Conservation (phyloP, 2,888 invertebrate species). For the Macrosiphum euphorbiae region DNA sequence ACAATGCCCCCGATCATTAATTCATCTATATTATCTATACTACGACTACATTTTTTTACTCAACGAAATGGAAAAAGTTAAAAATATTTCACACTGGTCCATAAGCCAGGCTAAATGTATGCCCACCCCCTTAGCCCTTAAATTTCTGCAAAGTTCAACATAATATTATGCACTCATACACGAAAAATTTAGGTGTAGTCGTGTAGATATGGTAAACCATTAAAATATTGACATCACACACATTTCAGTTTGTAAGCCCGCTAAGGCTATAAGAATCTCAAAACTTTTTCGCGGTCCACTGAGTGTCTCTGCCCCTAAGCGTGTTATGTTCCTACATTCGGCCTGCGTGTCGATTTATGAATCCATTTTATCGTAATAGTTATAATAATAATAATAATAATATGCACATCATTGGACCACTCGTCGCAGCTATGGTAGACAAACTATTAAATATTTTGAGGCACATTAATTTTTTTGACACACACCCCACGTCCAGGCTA, state of each 20-base stretch:
- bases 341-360: not conserved
- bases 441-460: not conserved
- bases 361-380: not conserved
- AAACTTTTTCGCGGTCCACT: not conserved
- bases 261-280: not conserved
- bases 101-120: not conserved
- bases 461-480: not conserved
- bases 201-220: not conserved
- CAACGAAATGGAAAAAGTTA: not conserved
- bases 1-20: not conserved
- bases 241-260: not conserved
- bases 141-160: not conserved
- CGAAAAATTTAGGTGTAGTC: not conserved
- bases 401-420: not conserved
- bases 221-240: not conserved
- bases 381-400: not conserved
- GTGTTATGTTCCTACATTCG: not conserved
- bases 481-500: not conserved
- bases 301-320: not conserved
- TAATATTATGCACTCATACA: not conserved
- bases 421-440: not conserved
- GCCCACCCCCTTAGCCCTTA: not conserved
- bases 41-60: not conserved
- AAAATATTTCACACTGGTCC: not conserved
- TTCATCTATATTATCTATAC: not conserved